A percentile compares a stretch with the other conserved stretches of the same genome.
Evolutionary conservation across 2,888 invertebrate species (phyloP).

Genomic region (Sinopyrophorus schimmeli): DNA sequence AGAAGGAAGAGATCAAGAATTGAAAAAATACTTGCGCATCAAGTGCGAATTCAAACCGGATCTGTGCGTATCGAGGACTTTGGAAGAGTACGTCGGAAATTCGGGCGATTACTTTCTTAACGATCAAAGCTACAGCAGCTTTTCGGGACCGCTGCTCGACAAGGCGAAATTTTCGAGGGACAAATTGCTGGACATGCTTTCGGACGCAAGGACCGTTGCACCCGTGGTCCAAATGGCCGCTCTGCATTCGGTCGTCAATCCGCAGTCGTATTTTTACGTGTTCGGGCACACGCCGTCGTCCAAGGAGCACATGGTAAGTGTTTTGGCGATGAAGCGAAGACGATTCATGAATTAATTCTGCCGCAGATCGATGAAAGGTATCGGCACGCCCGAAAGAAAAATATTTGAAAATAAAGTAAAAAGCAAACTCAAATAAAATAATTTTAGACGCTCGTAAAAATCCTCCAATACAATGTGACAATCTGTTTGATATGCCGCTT

Average conservation of each 20-base stretch:
- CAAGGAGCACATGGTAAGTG: slow-evolving; percentile 79
- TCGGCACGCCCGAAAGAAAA: too few relatives aligned
- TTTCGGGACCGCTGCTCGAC: slow-evolving; percentile 39
- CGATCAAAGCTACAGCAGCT: slow-evolving; percentile 32
- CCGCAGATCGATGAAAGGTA: too few relatives aligned
- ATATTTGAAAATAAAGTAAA: slow-evolving; percentile 2
- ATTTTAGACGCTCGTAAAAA: too few relatives aligned
- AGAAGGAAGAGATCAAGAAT: slow-evolving; percentile 75
- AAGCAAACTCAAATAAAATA: too few relatives aligned
- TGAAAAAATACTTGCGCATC: slow-evolving; percentile 76
- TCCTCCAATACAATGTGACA: too few relatives aligned
- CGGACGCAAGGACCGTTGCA: slow-evolving; percentile 84
- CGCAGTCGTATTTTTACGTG: slow-evolving; percentile 84
- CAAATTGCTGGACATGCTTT: slow-evolving; percentile 82
- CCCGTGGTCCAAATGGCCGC: slow-evolving; percentile 77
- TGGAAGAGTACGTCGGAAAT: slow-evolving; percentile 60
- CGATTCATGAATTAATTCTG: too few relatives aligned
- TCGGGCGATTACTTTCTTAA: slow-evolving; percentile 32
- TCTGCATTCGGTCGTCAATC: slow-evolving; percentile 74
- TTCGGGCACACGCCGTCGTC: slow-evolving; percentile 83
- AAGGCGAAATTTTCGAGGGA: slow-evolving; percentile 59
- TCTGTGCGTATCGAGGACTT: slow-evolving; percentile 64
- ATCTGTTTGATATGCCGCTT: too few relatives aligned
- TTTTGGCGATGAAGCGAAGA: too few relatives aligned
- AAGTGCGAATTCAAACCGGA: slow-evolving; percentile 77